phyloP scores from a whole-genome alignment of 2,113 vertebrate species.

The Platysteira castanea region DNA sequence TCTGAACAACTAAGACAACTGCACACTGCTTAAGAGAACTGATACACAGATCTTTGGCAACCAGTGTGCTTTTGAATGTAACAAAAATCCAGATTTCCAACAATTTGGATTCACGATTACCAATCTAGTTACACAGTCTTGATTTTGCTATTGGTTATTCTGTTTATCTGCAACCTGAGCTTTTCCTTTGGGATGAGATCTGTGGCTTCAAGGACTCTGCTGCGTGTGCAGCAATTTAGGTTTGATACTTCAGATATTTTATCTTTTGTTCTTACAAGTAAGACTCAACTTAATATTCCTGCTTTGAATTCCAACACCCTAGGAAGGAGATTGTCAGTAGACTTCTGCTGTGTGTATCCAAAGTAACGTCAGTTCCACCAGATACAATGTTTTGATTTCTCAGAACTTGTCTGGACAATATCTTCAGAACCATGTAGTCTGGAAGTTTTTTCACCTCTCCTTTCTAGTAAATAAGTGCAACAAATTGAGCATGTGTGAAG shows the following conservation, averaged over 20 bases:
- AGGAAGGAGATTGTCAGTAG: neutral
- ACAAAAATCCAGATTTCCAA: neutral
- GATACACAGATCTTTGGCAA: neutral
- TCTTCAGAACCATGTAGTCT: neutral
- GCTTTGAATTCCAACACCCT: neutral
- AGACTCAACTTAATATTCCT: neutral
- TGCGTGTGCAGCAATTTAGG: rapidly evolving
- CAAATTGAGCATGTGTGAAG: neutral
- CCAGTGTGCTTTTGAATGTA: neutral
- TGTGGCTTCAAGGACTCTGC: neutral
- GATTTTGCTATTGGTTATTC: neutral
- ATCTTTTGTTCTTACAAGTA: neutral
- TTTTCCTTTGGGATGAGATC: neutral
- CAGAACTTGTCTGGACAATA: neutral
- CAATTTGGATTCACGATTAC: neutral
- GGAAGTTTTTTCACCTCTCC: neutral
- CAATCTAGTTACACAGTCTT: neutral
- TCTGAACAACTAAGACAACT: neutral
- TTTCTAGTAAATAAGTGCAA: neutral
- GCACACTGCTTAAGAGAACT: neutral
- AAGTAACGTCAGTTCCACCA: neutral
- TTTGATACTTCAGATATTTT: neutral
- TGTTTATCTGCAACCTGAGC: neutral
- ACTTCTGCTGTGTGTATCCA: neutral
- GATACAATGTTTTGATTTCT: neutral